phyloP scores from a whole-genome alignment of 2,797 vertebrate genomes.

The Hoplostethus atlanticus region DNA sequence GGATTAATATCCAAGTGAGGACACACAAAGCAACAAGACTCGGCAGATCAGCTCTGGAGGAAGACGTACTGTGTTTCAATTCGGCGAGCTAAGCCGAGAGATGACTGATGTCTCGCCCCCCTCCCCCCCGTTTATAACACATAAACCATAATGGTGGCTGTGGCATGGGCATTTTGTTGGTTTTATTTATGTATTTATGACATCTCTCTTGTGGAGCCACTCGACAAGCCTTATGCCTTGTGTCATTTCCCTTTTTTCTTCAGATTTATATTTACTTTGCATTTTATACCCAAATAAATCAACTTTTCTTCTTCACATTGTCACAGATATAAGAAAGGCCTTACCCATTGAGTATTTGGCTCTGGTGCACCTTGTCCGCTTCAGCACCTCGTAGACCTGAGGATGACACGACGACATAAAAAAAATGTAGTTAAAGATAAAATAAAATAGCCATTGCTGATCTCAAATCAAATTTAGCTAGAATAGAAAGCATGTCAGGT shows the following conservation, averaged over 20 bases:
- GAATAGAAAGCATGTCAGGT: too few species aligned
- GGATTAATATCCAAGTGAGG: constrained; percentile 18
- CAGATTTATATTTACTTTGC: neutral
- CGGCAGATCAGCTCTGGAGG: too few species aligned
- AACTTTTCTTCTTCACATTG: neutral
- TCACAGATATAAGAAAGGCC: constrained; percentile 27
- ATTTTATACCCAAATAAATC: neutral
- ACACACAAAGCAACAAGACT: neutral
- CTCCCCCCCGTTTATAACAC: neutral
- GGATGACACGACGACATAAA: constrained; percentile 36
- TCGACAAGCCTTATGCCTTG: neutral
- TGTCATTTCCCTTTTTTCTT: neutral
- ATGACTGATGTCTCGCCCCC: neutral
- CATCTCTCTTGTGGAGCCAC: neutral
- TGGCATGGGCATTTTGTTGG: neutral
- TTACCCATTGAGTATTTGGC: constrained; percentile 95
- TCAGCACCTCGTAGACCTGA: constrained; percentile 95
- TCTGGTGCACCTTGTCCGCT: constrained; percentile 91
- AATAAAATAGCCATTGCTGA: neutral
- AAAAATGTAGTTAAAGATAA: neutral
- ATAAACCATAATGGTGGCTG: too few species aligned
- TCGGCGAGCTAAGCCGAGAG: neutral
- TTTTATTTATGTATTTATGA: neutral
- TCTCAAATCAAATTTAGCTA: too few species aligned
- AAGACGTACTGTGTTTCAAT: too few species aligned